Base-by-base conservation (phyloP, 2,113 vertebrate genomes). In the Pollimyrus isidori region DNA sequence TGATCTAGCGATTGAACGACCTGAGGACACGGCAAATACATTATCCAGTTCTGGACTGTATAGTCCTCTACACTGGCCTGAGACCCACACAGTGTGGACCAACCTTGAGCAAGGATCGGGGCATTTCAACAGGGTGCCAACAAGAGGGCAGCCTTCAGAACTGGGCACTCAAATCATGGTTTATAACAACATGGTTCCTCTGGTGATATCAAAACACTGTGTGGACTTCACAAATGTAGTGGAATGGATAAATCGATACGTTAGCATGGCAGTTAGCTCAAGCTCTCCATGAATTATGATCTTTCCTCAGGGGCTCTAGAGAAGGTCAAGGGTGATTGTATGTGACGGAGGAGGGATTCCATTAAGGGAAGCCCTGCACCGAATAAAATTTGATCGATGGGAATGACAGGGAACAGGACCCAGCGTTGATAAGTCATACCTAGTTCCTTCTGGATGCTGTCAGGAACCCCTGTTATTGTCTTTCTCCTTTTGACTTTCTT, bases 401-500 rank as follows among this genome's bases (percentile, higher is more conserved):
- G 90, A 65, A 92, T 91, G 82, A 91, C 89, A 92, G 89, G 94
- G 94, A 94, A 90, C 90, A 93, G 92, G 93, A 93, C 94, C 93
- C 96, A 96, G 95, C 96, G 94, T 96, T 96, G 95, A 96, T 94
- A 92, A 97, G 96, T 96, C 97, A 96, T 99, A 99, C 98, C 98
- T 99, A 99, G 96, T 96, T 99, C 97, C 96, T 95, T 97, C 95
- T 98, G 97, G 96, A 99, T 93, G 97, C 95, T 97, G 97, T 99
- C 98, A 95, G 98, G 98, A 94, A 99, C 94, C 95, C 98, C 98
- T 97, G 98, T 97, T 96, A 99, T 99, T 96, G 98, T 99, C 97
- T 99, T 99, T 99, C 98, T 98, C 97, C 98, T 97, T 97, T 97
- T 99, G 97, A 98, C 97, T 97, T 99, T 99, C 97, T 98, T 98